A percentile compares a stretch with the other conserved stretches of the same genome.
These are phyloP conservation scores for Pissodes strobi DNA, from an alignment of 1,140 invertebrate genomes.

Conservation along the genomic window DNA sequence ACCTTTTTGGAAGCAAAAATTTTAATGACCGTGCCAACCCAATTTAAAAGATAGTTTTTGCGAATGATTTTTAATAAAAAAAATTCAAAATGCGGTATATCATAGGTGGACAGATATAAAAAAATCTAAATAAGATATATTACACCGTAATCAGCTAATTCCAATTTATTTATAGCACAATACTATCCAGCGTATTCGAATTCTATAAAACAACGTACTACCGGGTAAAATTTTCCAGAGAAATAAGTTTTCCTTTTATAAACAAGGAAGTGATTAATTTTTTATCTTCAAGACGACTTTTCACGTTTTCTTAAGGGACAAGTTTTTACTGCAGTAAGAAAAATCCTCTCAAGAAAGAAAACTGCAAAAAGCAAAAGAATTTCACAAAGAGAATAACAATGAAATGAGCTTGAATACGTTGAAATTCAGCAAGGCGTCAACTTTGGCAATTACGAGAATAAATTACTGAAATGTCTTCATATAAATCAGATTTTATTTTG, in stretches of 20 bases:
- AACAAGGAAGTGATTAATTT: constrained; percentile 32
- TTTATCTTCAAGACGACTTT: constrained; percentile 35
- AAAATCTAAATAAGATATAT: too few species aligned
- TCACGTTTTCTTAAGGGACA: constrained; percentile 45
- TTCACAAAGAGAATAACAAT: constrained; percentile 43
- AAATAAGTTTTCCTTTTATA: neutral
- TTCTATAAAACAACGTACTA: too few species aligned
- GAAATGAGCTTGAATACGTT: constrained; percentile 48
- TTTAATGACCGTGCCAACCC: too few species aligned
- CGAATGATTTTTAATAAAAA: too few species aligned
- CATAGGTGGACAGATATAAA: too few species aligned
- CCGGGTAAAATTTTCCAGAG: too few species aligned
- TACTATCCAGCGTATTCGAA: too few species aligned
- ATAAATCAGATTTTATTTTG: constrained; percentile 40
- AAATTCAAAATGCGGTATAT: too few species aligned
- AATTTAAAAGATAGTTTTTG: too few species aligned
- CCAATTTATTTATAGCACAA: too few species aligned
- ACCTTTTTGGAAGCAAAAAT: too few species aligned
- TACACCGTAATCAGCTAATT: too few species aligned
- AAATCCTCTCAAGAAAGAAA: constrained; percentile 38
- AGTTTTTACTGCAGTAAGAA: constrained; percentile 46
- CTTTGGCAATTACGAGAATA: constrained; percentile 49
- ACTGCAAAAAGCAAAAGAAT: constrained; percentile 43
- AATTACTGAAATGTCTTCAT: constrained; percentile 39
- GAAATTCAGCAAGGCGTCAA: constrained; percentile 46